A percentile compares a stretch with the other conserved stretches of the same genome.
Conservation (phyloP, 2,888 invertebrate genomes). For the Synergus laeviventris region DNA sequence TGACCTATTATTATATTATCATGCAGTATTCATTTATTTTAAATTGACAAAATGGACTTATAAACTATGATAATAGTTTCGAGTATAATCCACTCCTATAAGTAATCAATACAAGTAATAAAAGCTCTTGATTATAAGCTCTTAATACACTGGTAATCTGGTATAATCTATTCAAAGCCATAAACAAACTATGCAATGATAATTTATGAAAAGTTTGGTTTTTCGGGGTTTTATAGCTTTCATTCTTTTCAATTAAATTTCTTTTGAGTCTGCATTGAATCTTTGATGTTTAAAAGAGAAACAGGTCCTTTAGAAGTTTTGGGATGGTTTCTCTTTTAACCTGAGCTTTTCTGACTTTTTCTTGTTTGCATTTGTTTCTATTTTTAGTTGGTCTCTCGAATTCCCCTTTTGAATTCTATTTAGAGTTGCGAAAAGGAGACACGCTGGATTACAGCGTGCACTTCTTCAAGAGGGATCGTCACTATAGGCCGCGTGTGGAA, state of each 20-base stretch:
- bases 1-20: not conserved
- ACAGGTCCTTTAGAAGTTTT: not conserved
- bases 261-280: not conserved
- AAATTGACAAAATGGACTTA: no score
- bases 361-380: not conserved
- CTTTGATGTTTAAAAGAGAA: not conserved
- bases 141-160: no score
- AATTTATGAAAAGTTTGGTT: no score
- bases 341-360: not conserved
- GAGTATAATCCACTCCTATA: no score
- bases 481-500: slow-evolving; percentile 28
- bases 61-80: no score
- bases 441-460: not conserved
- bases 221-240: no score
- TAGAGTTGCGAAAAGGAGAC: slow-evolving; percentile 27
- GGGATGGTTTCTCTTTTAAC: not conserved
- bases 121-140: no score
- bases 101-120: no score
- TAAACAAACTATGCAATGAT: no score
- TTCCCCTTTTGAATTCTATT: slow-evolving; percentile 24
- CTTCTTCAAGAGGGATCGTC: slow-evolving; percentile 18
- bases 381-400: slow-evolving; percentile 17
- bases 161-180: no score
- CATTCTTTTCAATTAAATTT: not conserved
- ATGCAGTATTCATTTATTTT: no score